Base-by-base conservation (phyloP, 2,888 invertebrate genomes). In the Polyommatus iphigenia region DNA sequence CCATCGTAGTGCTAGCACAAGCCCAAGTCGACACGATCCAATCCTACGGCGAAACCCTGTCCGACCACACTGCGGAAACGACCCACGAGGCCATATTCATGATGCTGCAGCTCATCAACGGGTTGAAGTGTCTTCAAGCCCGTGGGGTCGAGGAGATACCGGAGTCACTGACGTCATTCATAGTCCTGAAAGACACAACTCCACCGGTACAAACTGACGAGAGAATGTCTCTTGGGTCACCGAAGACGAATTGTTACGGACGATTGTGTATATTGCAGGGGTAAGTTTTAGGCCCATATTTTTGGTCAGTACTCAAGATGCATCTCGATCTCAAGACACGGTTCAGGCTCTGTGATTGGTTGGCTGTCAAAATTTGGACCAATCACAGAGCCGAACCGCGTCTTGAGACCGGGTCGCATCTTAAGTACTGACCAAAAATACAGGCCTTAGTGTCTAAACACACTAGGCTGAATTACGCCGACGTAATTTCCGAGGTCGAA, bases 121-220 rank as follows among this genome's bases (percentile, higher is more conserved):
- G 97, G 0, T 90, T 98, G 82, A 98, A 98, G 87, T 96, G 96
- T 85, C 92, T 98, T 36, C 98, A 98, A 88, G 97, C 97, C 0
- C 95, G 97, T 82, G 98, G 97, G 1, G 96, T 97, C 36, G 98
- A 98, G 85, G 97, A 98, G 83, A 94, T 97, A 57, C 95, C 97
- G 0, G 94, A 96, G 75, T 95, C 96, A 80, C 88, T 97, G 79
- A 95, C 96, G 54, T 96, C 97, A 81, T 96, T 98, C 82, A 95
- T 97, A 13, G 94, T 97, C 7, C 95, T 96, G 82, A 96, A 96
- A 84, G 97, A 96, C 3, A 18, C 18, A 1, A 13, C 54, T 8
- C 46, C 46, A 18, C 75, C 20, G 29, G 75, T 29, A 15, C 67
- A 67, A 6, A 29, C 88, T 0, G 94, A 94, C 78, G 94, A 94